Percentiles rank a stretch among this genome's conserved stretches.
Evolutionary conservation across 2,797 vertebrate species (phyloP).

Genomic region (Spinus olivaceus): DNA sequence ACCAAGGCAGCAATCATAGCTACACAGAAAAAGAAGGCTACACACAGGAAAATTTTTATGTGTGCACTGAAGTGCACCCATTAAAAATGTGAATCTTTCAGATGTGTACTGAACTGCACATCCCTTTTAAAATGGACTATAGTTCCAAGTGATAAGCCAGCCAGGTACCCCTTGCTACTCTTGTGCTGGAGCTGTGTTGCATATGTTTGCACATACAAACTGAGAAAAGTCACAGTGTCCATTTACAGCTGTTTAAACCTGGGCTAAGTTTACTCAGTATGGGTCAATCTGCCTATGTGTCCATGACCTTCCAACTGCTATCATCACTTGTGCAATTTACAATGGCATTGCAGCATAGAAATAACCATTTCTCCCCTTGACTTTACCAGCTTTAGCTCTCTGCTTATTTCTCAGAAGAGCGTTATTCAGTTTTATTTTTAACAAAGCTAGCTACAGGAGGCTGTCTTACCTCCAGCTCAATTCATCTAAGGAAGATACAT

Average conservation of each 20-base stretch:
- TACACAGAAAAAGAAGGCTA: not conserved
- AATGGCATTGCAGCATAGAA: not conserved
- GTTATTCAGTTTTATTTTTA: not conserved
- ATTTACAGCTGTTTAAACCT: not conserved
- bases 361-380: not conserved
- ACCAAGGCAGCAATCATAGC: not conserved
- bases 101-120: not conserved
- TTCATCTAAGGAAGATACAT: not conserved
- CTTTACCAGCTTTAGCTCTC: not conserved
- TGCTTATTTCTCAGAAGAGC: not conserved
- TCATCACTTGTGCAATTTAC: conserved; percentile 1
- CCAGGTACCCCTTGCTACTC: not conserved
- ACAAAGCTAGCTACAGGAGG: not conserved
- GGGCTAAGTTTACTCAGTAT: not conserved
- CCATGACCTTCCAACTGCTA: not conserved
- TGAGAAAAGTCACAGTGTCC: not conserved
- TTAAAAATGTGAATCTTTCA: not conserved
- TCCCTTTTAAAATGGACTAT: not conserved
- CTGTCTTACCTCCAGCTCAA: not conserved
- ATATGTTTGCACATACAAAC: not conserved
- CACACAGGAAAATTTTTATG: not conserved
- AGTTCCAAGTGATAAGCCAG: not conserved
- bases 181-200: not conserved
- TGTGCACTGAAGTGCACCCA: not conserved
- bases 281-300: not conserved